Evolutionary conservation across 2,797 vertebrate species (phyloP).

Genomic region (Rhyacichthys aspro): DNA sequence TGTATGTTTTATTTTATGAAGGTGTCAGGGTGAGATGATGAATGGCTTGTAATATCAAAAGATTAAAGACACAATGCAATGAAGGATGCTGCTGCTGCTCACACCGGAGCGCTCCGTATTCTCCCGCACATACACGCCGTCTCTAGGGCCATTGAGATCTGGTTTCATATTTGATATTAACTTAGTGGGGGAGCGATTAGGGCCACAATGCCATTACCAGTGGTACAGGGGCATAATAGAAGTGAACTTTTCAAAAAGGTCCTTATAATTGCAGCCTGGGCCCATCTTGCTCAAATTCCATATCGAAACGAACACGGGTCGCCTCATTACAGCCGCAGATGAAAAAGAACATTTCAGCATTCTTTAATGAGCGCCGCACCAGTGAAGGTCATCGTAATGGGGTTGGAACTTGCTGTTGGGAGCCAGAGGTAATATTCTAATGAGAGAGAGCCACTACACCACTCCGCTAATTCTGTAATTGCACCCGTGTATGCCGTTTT

Average conservation of each 20-base stretch:
- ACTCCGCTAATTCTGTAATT: conserved; percentile 70
- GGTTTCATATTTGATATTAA: conserved; percentile 79
- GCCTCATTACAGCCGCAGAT: conserved; percentile 77
- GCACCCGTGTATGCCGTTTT: conserved; percentile 63
- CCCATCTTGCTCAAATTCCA: conserved; percentile 76
- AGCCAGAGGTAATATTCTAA: conserved; percentile 82
- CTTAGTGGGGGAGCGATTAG: conserved; percentile 76
- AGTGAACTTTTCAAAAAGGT: conserved; percentile 85
- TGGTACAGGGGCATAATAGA: conserved; percentile 78
- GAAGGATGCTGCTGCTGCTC: conserved; percentile 64
- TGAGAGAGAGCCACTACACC: conserved; percentile 71
- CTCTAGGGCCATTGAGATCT: conserved; percentile 76
- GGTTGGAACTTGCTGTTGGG: conserved; percentile 75
- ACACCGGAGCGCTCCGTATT: conserved; percentile 45
- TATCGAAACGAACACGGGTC: conserved; percentile 75
- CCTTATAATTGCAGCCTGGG: conserved; percentile 78
- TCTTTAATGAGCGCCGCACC: conserved; percentile 74
- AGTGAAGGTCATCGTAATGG: conserved; percentile 85
- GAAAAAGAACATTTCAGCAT: conserved; percentile 78
- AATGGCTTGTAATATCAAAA: conserved; percentile 89
- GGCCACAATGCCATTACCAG: conserved; percentile 78
- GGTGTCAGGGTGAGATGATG: conserved; percentile 84
- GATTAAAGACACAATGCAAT: conserved; percentile 75
- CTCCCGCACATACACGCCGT: conserved; percentile 35
- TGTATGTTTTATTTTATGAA: conserved; percentile 87